Conservation (phyloP, 2,888 invertebrate genomes). For the Trachelus tabidus region DNA sequence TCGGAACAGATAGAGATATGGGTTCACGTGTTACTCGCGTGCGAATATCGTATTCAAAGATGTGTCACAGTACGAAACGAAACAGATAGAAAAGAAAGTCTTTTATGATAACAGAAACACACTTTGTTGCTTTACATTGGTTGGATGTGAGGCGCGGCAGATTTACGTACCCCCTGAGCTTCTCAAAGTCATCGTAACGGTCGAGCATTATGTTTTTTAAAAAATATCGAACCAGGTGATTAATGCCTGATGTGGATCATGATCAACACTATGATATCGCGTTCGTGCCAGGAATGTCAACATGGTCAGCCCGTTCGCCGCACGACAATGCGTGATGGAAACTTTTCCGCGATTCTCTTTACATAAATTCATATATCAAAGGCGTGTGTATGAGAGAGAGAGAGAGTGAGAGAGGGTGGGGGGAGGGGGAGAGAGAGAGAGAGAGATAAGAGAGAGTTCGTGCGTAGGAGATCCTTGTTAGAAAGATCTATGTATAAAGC, state of each 20-base stretch:
- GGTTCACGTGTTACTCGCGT: neutral
- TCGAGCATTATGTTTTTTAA: neutral
- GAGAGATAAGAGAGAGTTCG: neutral
- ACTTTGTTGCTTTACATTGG: neutral
- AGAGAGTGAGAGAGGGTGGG: slow-evolving; percentile 13
- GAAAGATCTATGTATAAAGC: neutral
- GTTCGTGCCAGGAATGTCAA: neutral
- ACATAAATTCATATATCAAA: slow-evolving; percentile 4
- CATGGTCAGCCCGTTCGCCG: slow-evolving; percentile 8
- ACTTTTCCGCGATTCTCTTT: slow-evolving; percentile 35
- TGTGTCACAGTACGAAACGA: neutral
- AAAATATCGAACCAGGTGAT: neutral
- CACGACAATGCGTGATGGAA: slow-evolving; percentile 47
- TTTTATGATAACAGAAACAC: neutral
- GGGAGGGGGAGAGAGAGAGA: slow-evolving; percentile 12
- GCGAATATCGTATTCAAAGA: neutral
- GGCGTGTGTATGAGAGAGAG: slow-evolving; percentile 22
- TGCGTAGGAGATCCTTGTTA: neutral
- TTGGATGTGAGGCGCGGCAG: neutral
- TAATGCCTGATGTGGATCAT: neutral
- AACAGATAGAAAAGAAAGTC: neutral
- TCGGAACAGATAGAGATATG: neutral
- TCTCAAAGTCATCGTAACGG: neutral
- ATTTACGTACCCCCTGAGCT: neutral
- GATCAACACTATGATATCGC: neutral